A percentile compares a stretch with the other conserved stretches of the same genome.
These are phyloP conservation scores for Dryobotodes eremita DNA, from an alignment of 2,888 invertebrate species.

Conservation along the genomic window DNA sequence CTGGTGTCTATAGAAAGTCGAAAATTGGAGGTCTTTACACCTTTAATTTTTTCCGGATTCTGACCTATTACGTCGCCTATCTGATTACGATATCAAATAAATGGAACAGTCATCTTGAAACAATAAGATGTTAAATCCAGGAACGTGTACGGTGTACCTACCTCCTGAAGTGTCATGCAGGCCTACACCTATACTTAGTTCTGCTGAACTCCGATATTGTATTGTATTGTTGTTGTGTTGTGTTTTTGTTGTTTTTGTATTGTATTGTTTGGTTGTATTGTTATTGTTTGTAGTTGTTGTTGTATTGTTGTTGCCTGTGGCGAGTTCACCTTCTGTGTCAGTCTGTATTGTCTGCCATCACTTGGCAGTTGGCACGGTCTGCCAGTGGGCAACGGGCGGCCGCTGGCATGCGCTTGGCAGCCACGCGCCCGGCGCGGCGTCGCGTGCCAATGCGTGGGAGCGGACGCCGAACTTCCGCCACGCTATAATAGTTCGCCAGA, in stretches of 20 bases:
- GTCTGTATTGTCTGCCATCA: conserved; percentile 22
- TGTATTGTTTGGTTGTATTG: too few species aligned
- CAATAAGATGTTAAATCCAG: background rate
- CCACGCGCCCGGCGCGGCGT: conserved; percentile 68
- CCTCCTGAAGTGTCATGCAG: background rate
- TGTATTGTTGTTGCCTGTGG: too few species aligned
- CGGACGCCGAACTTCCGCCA: conserved; percentile 84
- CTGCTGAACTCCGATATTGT: too few species aligned
- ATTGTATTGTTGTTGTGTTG: too few species aligned
- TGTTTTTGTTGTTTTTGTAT: too few species aligned
- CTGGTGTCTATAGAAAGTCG: background rate
- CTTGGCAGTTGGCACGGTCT: conserved; percentile 56
- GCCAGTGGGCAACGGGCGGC: conserved; percentile 51
- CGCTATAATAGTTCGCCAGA: conserved; percentile 62
- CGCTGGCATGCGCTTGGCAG: conserved; percentile 66
- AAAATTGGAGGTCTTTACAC: background rate
- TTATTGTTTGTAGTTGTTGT: too few species aligned
- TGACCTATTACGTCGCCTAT: background rate
- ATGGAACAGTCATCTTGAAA: background rate
- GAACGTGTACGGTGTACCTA: background rate
- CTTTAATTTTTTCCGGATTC: background rate
- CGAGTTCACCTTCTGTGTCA: conserved; percentile 54
- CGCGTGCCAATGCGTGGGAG: conserved; percentile 88
- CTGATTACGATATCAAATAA: background rate
- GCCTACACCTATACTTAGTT: too few species aligned